Conservation (phyloP, 2,888 invertebrate species). For the Chelonus formosanus region DNA sequence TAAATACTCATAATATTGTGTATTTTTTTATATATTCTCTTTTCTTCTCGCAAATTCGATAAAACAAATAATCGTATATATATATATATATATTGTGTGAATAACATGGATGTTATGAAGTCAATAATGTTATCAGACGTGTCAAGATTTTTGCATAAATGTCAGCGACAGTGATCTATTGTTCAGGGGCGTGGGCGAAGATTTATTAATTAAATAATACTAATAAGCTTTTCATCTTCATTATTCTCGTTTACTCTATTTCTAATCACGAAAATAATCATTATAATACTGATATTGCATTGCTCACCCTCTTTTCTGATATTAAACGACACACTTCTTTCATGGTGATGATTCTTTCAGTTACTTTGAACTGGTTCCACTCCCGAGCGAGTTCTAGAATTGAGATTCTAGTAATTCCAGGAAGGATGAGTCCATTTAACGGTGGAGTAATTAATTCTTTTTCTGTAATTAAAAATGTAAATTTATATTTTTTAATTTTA, state of each 20-base stretch:
- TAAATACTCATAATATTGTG: neutral
- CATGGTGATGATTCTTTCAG: constrained; percentile 87
- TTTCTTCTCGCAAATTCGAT: constrained; percentile 5
- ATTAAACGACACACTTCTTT: constrained; percentile 76
- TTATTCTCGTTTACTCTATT: too few relatives aligned
- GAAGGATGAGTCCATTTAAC: constrained; percentile 91
- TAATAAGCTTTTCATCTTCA: neutral
- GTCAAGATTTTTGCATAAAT: constrained; percentile 11
- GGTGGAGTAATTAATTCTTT: constrained; percentile 93
- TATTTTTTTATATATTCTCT: neutral
- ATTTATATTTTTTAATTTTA: neutral
- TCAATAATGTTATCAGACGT: constrained; percentile 3
- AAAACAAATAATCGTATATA: neutral
- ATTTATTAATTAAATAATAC: constrained; percentile 1
- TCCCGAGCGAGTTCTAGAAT: constrained; percentile 81
- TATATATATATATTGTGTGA: neutral
- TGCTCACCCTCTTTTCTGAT: constrained; percentile 82
- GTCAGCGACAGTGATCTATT: constrained; percentile 3
- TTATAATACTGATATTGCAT: constrained; percentile 17
- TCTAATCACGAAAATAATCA: too few relatives aligned
- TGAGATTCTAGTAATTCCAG: constrained; percentile 91
- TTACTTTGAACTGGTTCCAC: constrained; percentile 88
- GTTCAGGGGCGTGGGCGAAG: constrained; percentile 9
- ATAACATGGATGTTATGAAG: neutral
- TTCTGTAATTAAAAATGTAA: constrained; percentile 68